phyloP scores from a whole-genome alignment of 1,140 invertebrate genomes.

The Drosophila bocqueti region DNA sequence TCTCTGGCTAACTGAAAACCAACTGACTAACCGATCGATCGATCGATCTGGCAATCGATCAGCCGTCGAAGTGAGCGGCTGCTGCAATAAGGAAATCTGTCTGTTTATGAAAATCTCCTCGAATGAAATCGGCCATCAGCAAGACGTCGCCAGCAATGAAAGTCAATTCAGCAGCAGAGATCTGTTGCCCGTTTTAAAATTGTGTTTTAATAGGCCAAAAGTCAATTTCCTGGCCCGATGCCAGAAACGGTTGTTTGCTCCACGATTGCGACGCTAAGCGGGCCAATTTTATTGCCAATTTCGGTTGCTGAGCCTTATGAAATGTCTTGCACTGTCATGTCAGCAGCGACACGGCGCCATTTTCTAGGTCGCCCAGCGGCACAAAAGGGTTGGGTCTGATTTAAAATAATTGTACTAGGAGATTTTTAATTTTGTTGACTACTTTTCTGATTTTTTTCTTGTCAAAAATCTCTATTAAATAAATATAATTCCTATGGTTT shows the following conservation, averaged over 20 bases:
- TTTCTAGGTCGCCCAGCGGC: constrained; percentile 63
- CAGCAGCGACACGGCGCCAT: constrained; percentile 14
- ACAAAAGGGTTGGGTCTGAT: background rate
- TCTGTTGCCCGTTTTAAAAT: constrained; percentile 43
- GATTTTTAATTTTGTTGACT: background rate
- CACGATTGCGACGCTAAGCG: constrained; percentile 37
- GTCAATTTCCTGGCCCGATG: constrained; percentile 64
- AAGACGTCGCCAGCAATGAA: constrained; percentile 6
- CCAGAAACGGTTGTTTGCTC: constrained; percentile 49
- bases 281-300: constrained; percentile 59
- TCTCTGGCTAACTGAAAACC: constrained; percentile 29
- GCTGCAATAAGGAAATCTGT: constrained; percentile 68
- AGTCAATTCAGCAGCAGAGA: constrained; percentile 32
- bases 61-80: constrained; percentile 50
- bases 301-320: constrained; percentile 47
- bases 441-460: too few relatives aligned
- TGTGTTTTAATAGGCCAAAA: constrained; percentile 60
- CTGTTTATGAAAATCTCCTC: constrained; percentile 32
- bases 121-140: constrained; percentile 33
- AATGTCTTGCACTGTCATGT: constrained; percentile 37
- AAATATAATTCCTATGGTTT: background rate
- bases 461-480: background rate
- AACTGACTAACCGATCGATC: constrained; percentile 27
- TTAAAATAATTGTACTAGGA: too few relatives aligned
- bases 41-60: constrained; percentile 24